These are phyloP conservation scores for Gadopsis bispinosus DNA, from an alignment of 2,797 vertebrate species.

Conservation along the genomic window DNA sequence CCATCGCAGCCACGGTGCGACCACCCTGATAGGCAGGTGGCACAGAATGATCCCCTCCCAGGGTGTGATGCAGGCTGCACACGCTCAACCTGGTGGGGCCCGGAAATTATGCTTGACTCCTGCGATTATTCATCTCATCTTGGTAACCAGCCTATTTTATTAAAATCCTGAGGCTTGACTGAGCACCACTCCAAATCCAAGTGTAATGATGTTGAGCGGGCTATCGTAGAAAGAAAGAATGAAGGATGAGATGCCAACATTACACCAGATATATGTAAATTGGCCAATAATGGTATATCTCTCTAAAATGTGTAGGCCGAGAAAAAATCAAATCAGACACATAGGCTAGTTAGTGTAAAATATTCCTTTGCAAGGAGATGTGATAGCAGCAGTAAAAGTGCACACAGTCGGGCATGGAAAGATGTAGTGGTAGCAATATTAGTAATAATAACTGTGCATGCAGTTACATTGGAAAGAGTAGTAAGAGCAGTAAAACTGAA, in stretches of 20 bases:
- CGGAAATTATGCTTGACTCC: conserved; percentile 59
- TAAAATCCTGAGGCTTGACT: conserved; percentile 68
- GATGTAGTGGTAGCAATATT: conserved; percentile 7
- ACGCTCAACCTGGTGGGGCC: conserved; percentile 17
- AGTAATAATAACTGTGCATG: conserved; percentile 5
- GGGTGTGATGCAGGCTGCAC: neutral
- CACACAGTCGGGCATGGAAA: conserved; percentile 6
- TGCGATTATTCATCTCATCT: conserved; percentile 65
- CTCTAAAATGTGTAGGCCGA: conserved; percentile 17
- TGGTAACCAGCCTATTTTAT: conserved; percentile 63
- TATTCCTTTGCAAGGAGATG: conserved; percentile 3
- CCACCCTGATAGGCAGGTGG: conserved; percentile 16
- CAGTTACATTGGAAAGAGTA: neutral
- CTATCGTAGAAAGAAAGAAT: conserved; percentile 38
- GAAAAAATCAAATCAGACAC: conserved; percentile 41
- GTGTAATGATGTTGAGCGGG: conserved; percentile 65
- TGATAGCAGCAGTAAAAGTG: conserved; percentile 3
- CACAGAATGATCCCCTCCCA: neutral
- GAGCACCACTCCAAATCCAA: conserved; percentile 61
- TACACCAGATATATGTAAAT: conserved; percentile 55
- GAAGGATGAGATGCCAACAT: conserved; percentile 64
- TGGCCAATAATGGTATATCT: conserved; percentile 46
- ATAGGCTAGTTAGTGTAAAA: conserved; percentile 17
- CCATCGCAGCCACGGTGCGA: conserved; percentile 12
- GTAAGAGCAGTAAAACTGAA: conserved; percentile 8